Percentiles rank a stretch among this genome's conserved stretches.
These are phyloP conservation scores for Albula goreensis DNA, from an alignment of 2,113 vertebrate species.

Conservation along the genomic window DNA sequence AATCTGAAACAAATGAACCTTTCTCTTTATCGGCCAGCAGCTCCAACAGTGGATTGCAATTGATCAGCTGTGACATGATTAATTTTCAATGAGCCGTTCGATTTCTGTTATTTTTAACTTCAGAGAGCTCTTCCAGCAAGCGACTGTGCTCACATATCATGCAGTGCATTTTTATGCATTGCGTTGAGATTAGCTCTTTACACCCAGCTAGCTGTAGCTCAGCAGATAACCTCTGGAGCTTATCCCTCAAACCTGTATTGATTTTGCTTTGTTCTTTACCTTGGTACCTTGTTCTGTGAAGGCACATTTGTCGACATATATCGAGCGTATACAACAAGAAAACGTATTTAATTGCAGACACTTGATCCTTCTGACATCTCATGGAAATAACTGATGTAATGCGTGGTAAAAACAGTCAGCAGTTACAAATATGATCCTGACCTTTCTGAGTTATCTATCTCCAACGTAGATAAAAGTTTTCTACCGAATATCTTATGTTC, in stretches of 20 bases:
- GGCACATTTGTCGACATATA: slow-evolving; percentile 35
- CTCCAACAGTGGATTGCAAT: slow-evolving; percentile 37
- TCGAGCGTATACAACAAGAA: slow-evolving; percentile 43
- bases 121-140: slow-evolving; percentile 13
- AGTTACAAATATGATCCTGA: too few relatives aligned
- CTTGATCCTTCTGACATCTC: slow-evolving; percentile 37
- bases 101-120: slow-evolving; percentile 36
- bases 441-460: too few relatives aligned
- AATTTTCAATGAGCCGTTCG: slow-evolving; percentile 51
- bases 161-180: background rate
- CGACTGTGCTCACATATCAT: background rate
- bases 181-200: slow-evolving; percentile 41
- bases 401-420: too few relatives aligned
- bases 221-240: slow-evolving; percentile 62
- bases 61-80: slow-evolving; percentile 61
- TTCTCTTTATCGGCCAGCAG: slow-evolving; percentile 20
- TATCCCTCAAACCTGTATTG: slow-evolving; percentile 56
- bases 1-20: slow-evolving; percentile 18
- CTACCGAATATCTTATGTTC: too few relatives aligned
- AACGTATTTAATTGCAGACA: slow-evolving; percentile 53
- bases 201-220: slow-evolving; percentile 42
- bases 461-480: too few relatives aligned
- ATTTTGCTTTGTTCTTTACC: slow-evolving; percentile 50
- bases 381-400: background rate
- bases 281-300: slow-evolving; percentile 36